Base-by-base conservation (phyloP, 2,888 invertebrate genomes). In the Dynastes grantii region DNA sequence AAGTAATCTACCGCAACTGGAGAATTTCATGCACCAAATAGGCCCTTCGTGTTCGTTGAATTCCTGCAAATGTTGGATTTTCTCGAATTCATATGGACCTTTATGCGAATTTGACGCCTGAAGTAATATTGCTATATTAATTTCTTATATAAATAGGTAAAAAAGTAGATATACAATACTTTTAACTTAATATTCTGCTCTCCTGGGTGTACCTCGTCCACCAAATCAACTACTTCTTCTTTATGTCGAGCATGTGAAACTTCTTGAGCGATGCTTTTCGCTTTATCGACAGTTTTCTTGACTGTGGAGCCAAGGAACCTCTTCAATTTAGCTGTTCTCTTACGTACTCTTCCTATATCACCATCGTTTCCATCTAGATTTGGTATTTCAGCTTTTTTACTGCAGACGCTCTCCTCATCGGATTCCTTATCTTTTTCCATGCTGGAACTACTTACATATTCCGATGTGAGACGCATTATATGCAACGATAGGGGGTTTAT, bases 11-110 rank as follows among this genome's bases (percentile, higher is more conserved):
- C 98, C 98, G 90, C 98, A 99, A 78, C 95, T 95, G 77, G 98
- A 98, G 89, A 98, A 99, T 90, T 98, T 98, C 95, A 99, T 98
- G 86, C 98, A 98, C 99, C 99, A 99, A 83, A 99, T 97, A 1
- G 99, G 97, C 65, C 98, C 97, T 11, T 93, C 92, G 88, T 98
- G 97, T 81, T 88, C 88, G 53, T 88, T 88, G 22, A 89, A 81
- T 83, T 95, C 97, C 90, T 96, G 96, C 0, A 98, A 96, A 84
- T 97, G 95, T 86, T 97, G 94, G 32, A 98, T 91, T 71, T 97
- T 96, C 80, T 93, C 93, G 89, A 99, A 99, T 89, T 99, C 98
- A 87, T 97, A 97, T 0, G 98, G 98, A 0, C 98, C 98, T 87
- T 98, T 98, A 88, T 98, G 98, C 78, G 97, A 97, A 86, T 96